Evolutionary conservation across 2,113 vertebrate species (phyloP).

Genomic region (Mugil cephalus): DNA sequence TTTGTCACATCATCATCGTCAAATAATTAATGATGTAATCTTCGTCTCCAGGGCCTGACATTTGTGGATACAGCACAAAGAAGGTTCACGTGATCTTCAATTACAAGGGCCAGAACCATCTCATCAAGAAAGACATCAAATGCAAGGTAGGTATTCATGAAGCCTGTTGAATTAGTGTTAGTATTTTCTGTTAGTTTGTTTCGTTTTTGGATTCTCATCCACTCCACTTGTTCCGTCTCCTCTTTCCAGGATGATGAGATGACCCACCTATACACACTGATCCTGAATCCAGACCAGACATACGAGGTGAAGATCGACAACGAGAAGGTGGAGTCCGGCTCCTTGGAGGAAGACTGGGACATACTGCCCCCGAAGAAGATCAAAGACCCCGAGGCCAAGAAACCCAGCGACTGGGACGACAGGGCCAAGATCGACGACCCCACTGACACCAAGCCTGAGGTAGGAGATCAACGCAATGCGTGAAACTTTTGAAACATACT

Average conservation of each 20-base stretch:
- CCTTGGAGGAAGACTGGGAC: conserved; percentile 87
- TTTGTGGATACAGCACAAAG: conserved; percentile 90
- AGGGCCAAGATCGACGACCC: conserved; percentile 72
- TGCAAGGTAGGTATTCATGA: conserved; percentile 84
- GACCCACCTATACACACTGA: conserved; percentile 88
- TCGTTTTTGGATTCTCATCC: background rate
- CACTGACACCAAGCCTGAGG: conserved; percentile 79
- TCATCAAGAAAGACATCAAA: conserved; percentile 86
- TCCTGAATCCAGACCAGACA: conserved; percentile 86
- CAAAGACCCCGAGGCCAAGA: conserved; percentile 81
- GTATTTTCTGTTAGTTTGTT: background rate
- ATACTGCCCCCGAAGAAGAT: conserved; percentile 81
- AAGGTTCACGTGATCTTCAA: conserved; percentile 91
- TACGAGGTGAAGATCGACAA: conserved; percentile 86
- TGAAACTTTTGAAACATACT: background rate
- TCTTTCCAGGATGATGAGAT: conserved; percentile 83
- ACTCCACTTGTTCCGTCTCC: background rate
- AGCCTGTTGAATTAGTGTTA: background rate
- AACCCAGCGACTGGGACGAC: conserved; percentile 81
- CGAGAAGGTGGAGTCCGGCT: conserved; percentile 82
- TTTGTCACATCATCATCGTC: no score
- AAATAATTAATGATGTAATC: background rate
- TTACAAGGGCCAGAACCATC: conserved; percentile 88
- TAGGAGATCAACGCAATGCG: conserved; percentile 23
- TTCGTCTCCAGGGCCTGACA: conserved; percentile 89